A percentile compares a stretch with the other conserved stretches of the same genome.
Conservation (phyloP, 2,888 invertebrate genomes). For the Amaurobius ferox region DNA sequence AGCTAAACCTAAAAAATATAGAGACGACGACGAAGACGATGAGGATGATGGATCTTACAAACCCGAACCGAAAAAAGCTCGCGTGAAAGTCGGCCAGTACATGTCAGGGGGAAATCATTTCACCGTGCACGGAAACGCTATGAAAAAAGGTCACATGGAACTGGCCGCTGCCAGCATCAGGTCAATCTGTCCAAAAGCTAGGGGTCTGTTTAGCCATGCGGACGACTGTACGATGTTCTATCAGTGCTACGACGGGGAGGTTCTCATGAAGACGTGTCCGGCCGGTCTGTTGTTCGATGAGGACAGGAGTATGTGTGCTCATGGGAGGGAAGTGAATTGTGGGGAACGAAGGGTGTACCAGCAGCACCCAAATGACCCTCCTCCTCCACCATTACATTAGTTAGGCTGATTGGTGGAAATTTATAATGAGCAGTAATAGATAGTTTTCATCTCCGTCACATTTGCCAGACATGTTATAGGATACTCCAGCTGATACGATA, state of each 20-base stretch:
- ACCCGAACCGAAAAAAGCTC: neutral
- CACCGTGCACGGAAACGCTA: neutral
- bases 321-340: slow-evolving; percentile 37
- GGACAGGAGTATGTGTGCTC: slow-evolving; percentile 16
- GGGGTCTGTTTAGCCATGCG: slow-evolving; percentile 50
- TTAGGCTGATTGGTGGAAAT: no score
- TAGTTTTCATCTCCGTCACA: no score
- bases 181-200: slow-evolving; percentile 49
- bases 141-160: slow-evolving; percentile 21
- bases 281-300: slow-evolving; percentile 44
- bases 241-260: slow-evolving; percentile 65
- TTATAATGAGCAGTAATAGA: no score
- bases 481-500: no score
- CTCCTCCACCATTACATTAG: no score
- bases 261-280: slow-evolving; percentile 38
- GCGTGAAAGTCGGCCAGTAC: neutral
- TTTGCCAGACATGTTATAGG: no score
- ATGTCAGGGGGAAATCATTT: neutral
- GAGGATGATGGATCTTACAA: slow-evolving; percentile 7
- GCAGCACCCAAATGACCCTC: no score
- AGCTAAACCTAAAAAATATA: neutral
- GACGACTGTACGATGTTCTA: slow-evolving; percentile 44
- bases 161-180: slow-evolving; percentile 45
- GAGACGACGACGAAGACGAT: slow-evolving; percentile 20
- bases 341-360: slow-evolving; percentile 26